Base-by-base conservation (phyloP, 2,888 invertebrate genomes). In the Eupeodes luniger region DNA sequence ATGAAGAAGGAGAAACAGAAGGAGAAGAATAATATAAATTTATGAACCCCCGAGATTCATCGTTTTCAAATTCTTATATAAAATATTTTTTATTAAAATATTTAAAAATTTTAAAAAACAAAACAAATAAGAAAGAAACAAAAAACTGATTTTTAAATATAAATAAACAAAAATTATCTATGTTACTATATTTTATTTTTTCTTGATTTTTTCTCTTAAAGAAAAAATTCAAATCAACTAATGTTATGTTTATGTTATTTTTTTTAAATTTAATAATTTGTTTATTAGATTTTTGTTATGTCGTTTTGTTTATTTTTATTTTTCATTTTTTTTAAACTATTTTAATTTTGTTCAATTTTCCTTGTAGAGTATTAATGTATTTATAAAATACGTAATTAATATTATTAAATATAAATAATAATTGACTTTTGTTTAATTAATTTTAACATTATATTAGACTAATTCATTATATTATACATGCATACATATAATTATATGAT, bases 201-300 rank as follows among this genome's bases (percentile, higher is more conserved):
- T 40, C 6, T 40, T 40, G 40, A 7, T 40, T 40, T 40, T 79
- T 77, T 77, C 77, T 79, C 77, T 55, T 5, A 5, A 81, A 66
- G 55, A 47, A 67, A 75, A 59, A 78, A 85, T 66, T 9, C 57
- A 53, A 70, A 80, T 62, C 70, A 83, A 83, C 53, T 85, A 89
- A 57, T 86, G 75, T 89, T 86, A 79, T 87, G 79, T 87, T 88
- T 81, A 67, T 84, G 64, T 78, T 75, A 85, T 79, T 69, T 62
- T 83, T 89, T 82, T 74, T 40, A n/a, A 70, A 53, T 19, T 64
- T 77, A 49, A 77, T 82, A 62, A 59, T 82, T 82, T 82, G 66
- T 72, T 85, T 81, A 81, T 74, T 55, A 27, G 27, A 77, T 77
- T 81, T 75, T 86, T 55, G 12, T 79, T 82, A 62, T 62, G 14